A percentile compares a stretch with the other conserved stretches of the same genome.
phyloP scores from a whole-genome alignment of 2,888 invertebrate species.

The Agrotis puta region DNA sequence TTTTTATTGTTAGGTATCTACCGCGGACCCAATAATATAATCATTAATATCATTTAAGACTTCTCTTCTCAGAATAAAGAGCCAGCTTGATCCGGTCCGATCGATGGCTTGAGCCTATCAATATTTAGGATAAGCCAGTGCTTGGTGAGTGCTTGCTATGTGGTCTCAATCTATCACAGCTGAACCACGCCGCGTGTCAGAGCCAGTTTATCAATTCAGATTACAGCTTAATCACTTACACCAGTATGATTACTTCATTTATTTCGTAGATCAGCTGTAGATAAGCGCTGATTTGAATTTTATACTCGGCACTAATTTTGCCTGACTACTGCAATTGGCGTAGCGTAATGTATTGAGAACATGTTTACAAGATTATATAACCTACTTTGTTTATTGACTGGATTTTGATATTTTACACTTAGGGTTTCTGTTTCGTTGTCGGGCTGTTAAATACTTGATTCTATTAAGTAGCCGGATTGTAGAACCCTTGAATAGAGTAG shows the following conservation, averaged over 20 bases:
- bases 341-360: constrained; percentile 35
- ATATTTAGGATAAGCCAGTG: constrained; percentile 42
- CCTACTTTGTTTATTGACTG: constrained; percentile 31
- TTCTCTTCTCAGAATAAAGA: constrained; percentile 14
- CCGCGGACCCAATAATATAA: background rate
- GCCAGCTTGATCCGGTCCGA: background rate
- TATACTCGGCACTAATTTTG: constrained; percentile 29
- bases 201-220: constrained; percentile 48
- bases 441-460: background rate
- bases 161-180: constrained; percentile 21
- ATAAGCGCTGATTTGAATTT: constrained; percentile 56
- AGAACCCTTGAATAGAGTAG: background rate
- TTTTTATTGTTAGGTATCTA: constrained; percentile 11
- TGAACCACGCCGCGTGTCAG: constrained; percentile 14
- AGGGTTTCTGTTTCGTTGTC: constrained; percentile 11
- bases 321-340: constrained; percentile 22
- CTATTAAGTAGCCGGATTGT: constrained; percentile 11
- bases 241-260: constrained; percentile 57
- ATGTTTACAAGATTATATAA: constrained; percentile 41
- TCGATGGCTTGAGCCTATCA: constrained; percentile 20
- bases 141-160: constrained; percentile 8
- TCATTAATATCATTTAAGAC: background rate
- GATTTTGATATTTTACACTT: constrained; percentile 29
- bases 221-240: constrained; percentile 57
- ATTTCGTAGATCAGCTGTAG: constrained; percentile 52